These are phyloP conservation scores for Cyclophora albipunctata DNA, from an alignment of 2,888 invertebrate genomes.

Conservation along the genomic window DNA sequence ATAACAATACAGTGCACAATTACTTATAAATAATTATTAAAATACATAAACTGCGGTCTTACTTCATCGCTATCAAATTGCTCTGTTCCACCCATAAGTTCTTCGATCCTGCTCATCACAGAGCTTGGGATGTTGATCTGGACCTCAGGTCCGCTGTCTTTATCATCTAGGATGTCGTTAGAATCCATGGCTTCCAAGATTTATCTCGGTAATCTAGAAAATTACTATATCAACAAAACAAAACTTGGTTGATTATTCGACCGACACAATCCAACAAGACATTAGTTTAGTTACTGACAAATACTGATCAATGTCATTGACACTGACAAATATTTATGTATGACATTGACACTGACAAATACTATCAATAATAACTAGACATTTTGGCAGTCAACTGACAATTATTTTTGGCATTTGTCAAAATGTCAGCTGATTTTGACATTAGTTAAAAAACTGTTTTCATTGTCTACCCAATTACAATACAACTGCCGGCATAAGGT, in stretches of 20 bases:
- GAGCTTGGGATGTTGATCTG: constrained; percentile 84
- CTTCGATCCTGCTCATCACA: constrained; percentile 91
- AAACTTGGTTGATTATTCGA: not conserved
- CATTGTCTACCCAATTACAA: no score
- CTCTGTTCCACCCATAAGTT: constrained; percentile 94
- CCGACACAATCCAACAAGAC: not conserved
- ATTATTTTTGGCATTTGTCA: no score
- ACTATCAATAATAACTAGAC: no score
- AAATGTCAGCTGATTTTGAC: no score
- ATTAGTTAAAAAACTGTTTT: no score
- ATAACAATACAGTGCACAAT: no score
- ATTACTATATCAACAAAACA: constrained; percentile 5
- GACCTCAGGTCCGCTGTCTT: constrained; percentile 61
- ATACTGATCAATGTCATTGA: not conserved
- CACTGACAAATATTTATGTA: not conserved
- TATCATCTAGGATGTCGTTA: constrained; percentile 53
- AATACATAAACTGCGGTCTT: constrained; percentile 10
- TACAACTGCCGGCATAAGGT: no score
- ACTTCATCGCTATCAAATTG: constrained; percentile 85
- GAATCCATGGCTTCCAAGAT: constrained; percentile 44
- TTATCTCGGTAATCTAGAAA: not conserved
- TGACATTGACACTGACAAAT: no score
- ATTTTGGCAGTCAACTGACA: no score
- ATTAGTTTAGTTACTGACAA: not conserved
- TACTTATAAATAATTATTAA: no score